Conservation (phyloP, 2,113 vertebrate genomes). For the Oryzias curvinotus region DNA sequence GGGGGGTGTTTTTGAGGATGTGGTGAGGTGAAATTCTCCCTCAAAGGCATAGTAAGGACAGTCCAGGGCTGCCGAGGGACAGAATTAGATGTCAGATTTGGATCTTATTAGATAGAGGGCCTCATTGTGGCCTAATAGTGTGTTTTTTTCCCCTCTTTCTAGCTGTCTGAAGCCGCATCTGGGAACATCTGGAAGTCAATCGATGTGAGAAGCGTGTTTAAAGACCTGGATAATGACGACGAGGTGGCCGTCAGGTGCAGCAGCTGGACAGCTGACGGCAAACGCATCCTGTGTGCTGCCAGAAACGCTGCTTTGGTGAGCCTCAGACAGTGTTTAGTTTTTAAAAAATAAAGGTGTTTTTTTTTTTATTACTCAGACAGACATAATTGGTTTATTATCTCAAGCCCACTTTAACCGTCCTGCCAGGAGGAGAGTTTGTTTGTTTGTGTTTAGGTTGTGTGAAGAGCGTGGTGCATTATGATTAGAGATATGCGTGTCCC, state of each 20-base stretch:
- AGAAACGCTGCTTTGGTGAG: constrained; percentile 89
- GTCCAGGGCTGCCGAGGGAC: too few species aligned
- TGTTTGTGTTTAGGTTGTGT: constrained; percentile 11
- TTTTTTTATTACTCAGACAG: background rate
- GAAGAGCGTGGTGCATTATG: constrained; percentile 34
- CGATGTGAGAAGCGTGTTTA: constrained; percentile 77
- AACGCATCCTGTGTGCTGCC: constrained; percentile 82
- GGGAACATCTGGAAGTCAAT: constrained; percentile 87
- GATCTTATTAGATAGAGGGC: too few species aligned
- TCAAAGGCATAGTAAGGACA: too few species aligned
- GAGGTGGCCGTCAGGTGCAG: constrained; percentile 86
- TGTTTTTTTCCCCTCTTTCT: constrained; percentile 10
- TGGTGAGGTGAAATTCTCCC: too few species aligned
- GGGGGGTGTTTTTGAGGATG: too few species aligned
- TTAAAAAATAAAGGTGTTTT: background rate
- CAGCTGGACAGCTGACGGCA: constrained; percentile 86
- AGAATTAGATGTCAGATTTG: too few species aligned
- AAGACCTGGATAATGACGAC: constrained; percentile 72
- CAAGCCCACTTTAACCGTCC: background rate
- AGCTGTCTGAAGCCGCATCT: constrained; percentile 86
- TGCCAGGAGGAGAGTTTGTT: constrained; percentile 14
- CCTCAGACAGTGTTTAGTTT: background rate
- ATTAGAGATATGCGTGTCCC: constrained; percentile 18
- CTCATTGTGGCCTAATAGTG: background rate
- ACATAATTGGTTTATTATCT: background rate